A percentile compares a stretch with the other conserved stretches of the same genome.
Conservation (phyloP, 2,888 invertebrate genomes). For the Habrosyne pyritoides region DNA sequence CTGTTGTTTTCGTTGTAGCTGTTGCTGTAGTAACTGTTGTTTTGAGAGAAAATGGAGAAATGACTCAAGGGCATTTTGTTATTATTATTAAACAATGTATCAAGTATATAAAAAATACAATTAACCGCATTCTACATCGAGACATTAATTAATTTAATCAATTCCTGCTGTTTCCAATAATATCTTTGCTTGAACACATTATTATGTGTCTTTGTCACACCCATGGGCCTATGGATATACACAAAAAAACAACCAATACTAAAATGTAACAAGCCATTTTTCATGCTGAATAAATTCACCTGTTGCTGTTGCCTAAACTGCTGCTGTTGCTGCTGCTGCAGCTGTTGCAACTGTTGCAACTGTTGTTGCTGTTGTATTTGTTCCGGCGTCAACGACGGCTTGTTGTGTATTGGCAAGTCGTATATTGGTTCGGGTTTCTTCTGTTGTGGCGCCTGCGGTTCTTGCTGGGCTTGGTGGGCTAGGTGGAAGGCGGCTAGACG, state of each 20-base stretch:
- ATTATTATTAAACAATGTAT: too few species aligned
- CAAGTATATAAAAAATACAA: too few species aligned
- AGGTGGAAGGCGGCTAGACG: constrained; percentile 24
- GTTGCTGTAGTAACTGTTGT: constrained; percentile 26
- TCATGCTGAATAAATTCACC: not conserved
- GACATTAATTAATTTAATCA: too few species aligned
- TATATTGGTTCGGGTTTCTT: constrained; percentile 76
- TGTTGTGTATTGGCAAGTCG: constrained; percentile 75
- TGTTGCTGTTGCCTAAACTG: constrained; percentile 18
- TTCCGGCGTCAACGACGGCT: constrained; percentile 62
- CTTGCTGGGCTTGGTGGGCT: constrained; percentile 37
- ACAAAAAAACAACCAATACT: not conserved
- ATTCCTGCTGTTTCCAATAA: too few species aligned
- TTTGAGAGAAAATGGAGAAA: too few species aligned
- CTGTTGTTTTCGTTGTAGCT: constrained; percentile 25
- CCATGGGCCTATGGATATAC: too few species aligned
- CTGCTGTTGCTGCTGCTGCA: constrained; percentile 30
- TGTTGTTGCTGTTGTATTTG: constrained; percentile 63
- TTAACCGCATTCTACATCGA: too few species aligned
- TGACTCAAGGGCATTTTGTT: too few species aligned
- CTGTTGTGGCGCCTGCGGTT: constrained; percentile 44
- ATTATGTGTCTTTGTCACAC: too few species aligned
- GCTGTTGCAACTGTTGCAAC: constrained; percentile 43
- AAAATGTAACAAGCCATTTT: too few species aligned
- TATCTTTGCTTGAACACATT: too few species aligned